Base-by-base conservation (phyloP, 2,113 vertebrate species). In the Agapornis roseicollis region DNA sequence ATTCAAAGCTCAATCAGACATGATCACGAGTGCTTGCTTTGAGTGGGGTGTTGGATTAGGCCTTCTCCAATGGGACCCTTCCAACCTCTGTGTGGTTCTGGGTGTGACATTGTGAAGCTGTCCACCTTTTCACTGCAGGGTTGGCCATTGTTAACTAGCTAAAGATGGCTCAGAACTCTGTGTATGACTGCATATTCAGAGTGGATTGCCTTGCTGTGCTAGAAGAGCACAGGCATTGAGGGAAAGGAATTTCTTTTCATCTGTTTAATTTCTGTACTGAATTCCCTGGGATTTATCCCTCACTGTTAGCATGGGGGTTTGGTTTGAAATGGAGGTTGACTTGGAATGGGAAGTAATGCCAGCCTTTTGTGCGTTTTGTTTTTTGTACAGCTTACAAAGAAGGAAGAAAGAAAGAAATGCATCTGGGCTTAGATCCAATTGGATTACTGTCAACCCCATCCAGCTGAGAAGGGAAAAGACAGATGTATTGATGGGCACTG, bases 241-340 rank as follows among this genome's bases (percentile, higher is more conserved):
- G 23, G 49, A 46, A 22, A 35, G 69, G 87, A 93, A 93, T 94
- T 84, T 65, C 94, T 95, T 94, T 95, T 91, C 39, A 27, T 80
- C 95, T 91, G 88, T 73, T 96, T 96, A 71, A 95, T 96, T 96
- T 89, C 89, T 92, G 37, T 83, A 83, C 74, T 88, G 80, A 96
- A 80, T 90, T 90, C 49, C 89, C 64, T 72, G 29, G 81, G 80
- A 9, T 63, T 27, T 28, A 28, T 61, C 29, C 5, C 63, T 66
- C 14, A 35, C 24, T 63, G 31, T 35, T 52, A 13, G 28, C 10
- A 31, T 25, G 16, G 58, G 82, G 28, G 18, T 37, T 42, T 7
- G 49, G 37, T 92, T 85, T 89, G 78, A 96, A 70, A 65, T 2
- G 79, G 42, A 92, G n/a, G 71, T 89, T 82, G 83, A 17, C 60